Evolutionary conservation across 2,797 vertebrate species (phyloP).

Genomic region (Scolopax rusticola): DNA sequence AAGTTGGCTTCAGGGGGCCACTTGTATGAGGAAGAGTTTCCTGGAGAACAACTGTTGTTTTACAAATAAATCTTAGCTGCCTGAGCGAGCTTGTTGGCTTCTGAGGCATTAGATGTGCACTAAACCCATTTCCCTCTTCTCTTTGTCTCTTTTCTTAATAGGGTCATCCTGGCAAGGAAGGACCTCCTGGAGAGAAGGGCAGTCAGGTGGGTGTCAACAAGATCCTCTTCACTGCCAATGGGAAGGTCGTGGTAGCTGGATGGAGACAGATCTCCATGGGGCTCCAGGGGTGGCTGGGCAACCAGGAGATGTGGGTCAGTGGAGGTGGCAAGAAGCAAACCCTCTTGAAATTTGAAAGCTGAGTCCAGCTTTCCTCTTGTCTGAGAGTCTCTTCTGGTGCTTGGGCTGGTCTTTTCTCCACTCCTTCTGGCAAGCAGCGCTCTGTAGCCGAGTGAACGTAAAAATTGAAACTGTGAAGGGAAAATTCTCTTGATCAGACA

Average conservation of each 20-base stretch:
- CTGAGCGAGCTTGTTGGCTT: neutral
- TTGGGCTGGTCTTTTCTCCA: neutral
- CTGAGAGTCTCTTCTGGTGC: neutral
- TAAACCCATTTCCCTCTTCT: neutral
- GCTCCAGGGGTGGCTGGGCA: accelerated
- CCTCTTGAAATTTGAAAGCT: neutral
- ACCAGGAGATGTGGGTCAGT: neutral
- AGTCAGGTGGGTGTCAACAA: conserved; percentile 82
- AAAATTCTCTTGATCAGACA: neutral
- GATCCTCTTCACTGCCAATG: neutral
- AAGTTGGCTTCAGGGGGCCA: neutral
- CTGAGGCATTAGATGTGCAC: neutral
- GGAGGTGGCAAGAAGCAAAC: neutral
- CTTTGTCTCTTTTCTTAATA: conserved; percentile 61
- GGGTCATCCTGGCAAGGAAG: conserved; percentile 99
- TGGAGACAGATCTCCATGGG: neutral
- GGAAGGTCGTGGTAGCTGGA: neutral
- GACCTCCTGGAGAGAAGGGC: conserved; percentile 94
- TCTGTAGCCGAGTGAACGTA: accelerated
- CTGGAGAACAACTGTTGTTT: neutral
- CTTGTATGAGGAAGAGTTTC: neutral
- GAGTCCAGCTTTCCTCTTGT: neutral
- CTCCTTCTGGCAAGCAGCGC: neutral
- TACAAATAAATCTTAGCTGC: neutral
- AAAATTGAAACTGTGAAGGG: neutral